Evolutionary conservation across 2,797 vertebrate genomes (phyloP).

Genomic region (Caiman crocodilus): DNA sequence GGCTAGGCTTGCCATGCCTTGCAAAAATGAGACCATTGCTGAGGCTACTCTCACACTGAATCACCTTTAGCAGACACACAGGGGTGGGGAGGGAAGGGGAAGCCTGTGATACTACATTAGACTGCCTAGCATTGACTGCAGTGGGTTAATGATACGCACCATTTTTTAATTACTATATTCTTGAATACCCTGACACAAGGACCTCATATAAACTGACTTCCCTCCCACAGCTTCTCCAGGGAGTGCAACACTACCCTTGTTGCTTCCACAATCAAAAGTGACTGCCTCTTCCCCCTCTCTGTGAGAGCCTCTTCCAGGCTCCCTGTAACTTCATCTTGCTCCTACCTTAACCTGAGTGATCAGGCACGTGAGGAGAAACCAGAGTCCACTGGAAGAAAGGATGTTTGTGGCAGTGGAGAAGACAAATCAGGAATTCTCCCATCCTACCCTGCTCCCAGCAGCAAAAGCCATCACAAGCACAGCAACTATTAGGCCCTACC

Average conservation of each 20-base stretch:
- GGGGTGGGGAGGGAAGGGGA: fast-evolving
- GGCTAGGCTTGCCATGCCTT: not conserved
- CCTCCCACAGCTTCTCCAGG: fast-evolving
- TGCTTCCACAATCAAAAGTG: not conserved
- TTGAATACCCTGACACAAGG: not conserved
- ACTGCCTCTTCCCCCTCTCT: not conserved
- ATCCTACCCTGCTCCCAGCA: not conserved
- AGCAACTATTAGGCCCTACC: not conserved
- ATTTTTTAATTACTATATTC: not conserved
- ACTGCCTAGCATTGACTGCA: fast-evolving
- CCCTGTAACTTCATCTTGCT: not conserved
- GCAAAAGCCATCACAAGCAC: not conserved
- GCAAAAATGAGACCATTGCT: not conserved
- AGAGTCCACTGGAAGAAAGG: not conserved
- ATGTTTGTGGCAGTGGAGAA: not conserved
- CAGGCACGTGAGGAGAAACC: not conserved
- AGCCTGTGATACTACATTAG: fast-evolving
- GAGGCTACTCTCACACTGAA: fast-evolving
- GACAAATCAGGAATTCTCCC: fast-evolving
- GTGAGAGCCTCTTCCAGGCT: not conserved
- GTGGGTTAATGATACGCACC: fast-evolving
- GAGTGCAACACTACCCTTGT: not conserved
- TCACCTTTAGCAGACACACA: not conserved
- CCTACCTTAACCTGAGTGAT: not conserved
- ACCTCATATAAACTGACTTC: fast-evolving